phyloP scores from a whole-genome alignment of 2,797 vertebrate species.

The Perdix hodgsoniae region DNA sequence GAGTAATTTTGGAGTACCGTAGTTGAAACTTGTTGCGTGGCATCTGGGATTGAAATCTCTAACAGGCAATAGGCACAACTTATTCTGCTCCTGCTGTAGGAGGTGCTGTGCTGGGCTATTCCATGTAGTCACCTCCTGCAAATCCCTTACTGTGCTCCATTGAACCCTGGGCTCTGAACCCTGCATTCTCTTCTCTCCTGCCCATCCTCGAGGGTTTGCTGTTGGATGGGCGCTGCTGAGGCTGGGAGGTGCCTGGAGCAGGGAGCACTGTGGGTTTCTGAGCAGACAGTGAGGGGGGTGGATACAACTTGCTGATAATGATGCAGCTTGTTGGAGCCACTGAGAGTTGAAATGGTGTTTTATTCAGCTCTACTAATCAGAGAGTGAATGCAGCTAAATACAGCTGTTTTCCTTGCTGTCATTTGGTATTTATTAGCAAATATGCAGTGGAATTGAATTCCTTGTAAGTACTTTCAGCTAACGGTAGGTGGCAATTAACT shows the following conservation, averaged over 20 bases:
- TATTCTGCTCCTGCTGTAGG: background rate
- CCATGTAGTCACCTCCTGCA: background rate
- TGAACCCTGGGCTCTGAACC: background rate
- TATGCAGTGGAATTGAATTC: slow-evolving; percentile 67
- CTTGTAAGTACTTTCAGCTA: slow-evolving; percentile 65
- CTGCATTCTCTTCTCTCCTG: background rate
- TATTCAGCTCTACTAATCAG: slow-evolving; percentile 64
- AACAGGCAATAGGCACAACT: background rate
- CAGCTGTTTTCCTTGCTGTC: slow-evolving; percentile 54
- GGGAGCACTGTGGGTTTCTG: slow-evolving; percentile 42
- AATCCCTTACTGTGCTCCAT: background rate
- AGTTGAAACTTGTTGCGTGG: background rate
- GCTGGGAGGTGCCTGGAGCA: background rate
- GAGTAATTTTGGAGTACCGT: slow-evolving; percentile 34
- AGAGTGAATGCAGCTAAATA: slow-evolving; percentile 71
- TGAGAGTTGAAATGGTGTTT: slow-evolving; percentile 46
- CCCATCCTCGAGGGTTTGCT: background rate
- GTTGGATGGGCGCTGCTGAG: background rate
- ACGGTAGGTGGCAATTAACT: slow-evolving; percentile 69
- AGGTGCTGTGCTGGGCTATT: background rate
- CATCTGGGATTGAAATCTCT: too few species aligned
- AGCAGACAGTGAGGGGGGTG: background rate
- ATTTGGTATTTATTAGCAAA: slow-evolving; percentile 74
- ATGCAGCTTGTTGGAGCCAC: slow-evolving; percentile 34
- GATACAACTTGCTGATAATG: slow-evolving; percentile 20